Evolutionary conservation across 2,113 vertebrate species (phyloP), one percentile per base, ranked within the genome.

Genomic region (Otis tarda): DNA sequence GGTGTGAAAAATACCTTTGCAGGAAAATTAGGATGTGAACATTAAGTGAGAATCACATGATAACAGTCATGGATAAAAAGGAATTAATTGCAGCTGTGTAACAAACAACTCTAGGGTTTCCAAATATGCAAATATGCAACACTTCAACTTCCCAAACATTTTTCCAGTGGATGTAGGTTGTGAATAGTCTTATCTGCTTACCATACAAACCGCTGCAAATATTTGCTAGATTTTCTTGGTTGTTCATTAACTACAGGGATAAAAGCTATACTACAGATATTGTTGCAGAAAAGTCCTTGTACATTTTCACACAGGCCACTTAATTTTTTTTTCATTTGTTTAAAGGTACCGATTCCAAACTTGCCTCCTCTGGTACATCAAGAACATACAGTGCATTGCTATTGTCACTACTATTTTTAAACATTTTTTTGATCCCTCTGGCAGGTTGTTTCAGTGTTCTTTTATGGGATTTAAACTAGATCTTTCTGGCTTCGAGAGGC

Each of bases 381-480:
- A 82, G 53, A 86, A 92, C 92, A 93, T 92, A 80, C 96, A 97
- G 71, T 70, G 43, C 49, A 64, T 94, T 93, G 43, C 35, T 90
- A 82, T 94, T 88, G 43, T 88, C 2, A 13, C 74, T 89, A 89
- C 23, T 89, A 89, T 83, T 97, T 96, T 94, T 76, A 93, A 98
- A 74, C 55, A 90, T 53, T 71, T 90, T 90, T 97, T 97, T 97
- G 63, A 93, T 96, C 63, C 92, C 77, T 86, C 49, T 79, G 63
- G 91, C 90, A 97, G 63, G 65, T 64, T 90, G 45, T 90, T 95
- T 83, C 84, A 75, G 61, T 94, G 85, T 91, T 94, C 87, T 94
- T 93, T 76, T 89, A 89, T 50, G 63, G 61, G 80, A 97, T 95
- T 97, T 96, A 95, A 97, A 91, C 84, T 96, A 93, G 94, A 96